phyloP scores from a whole-genome alignment of 2,797 vertebrate species.

The Lerista edwardsae region DNA sequence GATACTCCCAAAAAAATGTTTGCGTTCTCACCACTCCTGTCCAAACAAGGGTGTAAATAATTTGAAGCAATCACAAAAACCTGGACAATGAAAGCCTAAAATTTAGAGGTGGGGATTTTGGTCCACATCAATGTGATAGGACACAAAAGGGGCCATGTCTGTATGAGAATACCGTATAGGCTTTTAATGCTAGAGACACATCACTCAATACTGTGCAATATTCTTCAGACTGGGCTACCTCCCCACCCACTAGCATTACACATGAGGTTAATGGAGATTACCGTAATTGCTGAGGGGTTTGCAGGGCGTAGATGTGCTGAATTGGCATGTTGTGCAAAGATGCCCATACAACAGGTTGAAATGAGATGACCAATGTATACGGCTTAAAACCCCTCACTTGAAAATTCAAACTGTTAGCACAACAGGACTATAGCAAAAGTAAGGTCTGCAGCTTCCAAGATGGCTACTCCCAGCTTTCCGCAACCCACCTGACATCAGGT shows the following conservation, averaged over 20 bases:
- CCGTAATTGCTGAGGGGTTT: not conserved
- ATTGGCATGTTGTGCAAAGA: not conserved
- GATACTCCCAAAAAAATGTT: not conserved
- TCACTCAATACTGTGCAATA: not conserved
- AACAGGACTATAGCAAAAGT: too few relatives aligned
- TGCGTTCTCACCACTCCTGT: not conserved
- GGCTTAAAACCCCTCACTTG: too few relatives aligned
- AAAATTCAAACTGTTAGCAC: too few relatives aligned
- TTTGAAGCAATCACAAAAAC: not conserved
- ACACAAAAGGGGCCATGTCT: not conserved
- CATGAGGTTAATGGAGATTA: not conserved
- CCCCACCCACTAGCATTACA: not conserved
- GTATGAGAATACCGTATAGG: not conserved
- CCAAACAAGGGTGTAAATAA: not conserved
- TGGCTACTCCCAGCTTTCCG: too few relatives aligned
- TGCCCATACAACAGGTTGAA: not conserved
- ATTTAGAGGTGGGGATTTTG: not conserved
- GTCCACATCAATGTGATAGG: not conserved
- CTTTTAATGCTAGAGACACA: not conserved
- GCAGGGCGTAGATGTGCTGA: not conserved
- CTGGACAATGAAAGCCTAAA: not conserved
- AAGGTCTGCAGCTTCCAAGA: too few relatives aligned
- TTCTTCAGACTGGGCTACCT: not conserved
- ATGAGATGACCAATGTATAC: not conserved
- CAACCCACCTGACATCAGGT: too few relatives aligned